Evolutionary conservation across 2,113 vertebrate species (phyloP).

Genomic region (Chionomys nivalis): DNA sequence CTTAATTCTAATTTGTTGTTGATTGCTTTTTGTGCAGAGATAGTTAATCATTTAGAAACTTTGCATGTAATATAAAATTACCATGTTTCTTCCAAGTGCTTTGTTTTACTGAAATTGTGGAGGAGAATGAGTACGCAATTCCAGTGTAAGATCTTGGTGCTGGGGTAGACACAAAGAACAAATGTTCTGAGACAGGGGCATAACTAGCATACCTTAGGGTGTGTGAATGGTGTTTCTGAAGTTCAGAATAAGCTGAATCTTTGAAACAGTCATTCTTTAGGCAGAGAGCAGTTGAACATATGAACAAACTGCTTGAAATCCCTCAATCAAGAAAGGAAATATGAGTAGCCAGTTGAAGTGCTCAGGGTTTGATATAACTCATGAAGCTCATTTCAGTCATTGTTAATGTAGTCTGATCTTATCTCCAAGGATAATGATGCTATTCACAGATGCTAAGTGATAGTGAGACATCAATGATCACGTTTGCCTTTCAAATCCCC

Average conservation of each 20-base stretch:
- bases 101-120: not conserved
- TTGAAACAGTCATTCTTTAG: not conserved
- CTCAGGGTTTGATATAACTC: not conserved
- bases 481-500: not conserved
- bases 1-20: not conserved
- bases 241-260: not conserved
- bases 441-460: not conserved
- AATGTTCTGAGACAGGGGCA: not conserved
- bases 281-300: not conserved
- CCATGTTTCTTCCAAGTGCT: not conserved
- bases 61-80: not conserved
- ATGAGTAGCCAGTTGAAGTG: not conserved
- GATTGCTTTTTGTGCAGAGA: not conserved
- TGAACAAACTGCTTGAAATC: not conserved
- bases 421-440: not conserved
- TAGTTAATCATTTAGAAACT: not conserved
- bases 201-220: fast-evolving
- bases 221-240: not conserved
- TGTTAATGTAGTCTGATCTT: not conserved
- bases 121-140: not conserved
- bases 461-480: not conserved
- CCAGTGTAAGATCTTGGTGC: not conserved
- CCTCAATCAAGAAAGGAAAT: not conserved
- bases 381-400: not conserved
- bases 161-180: not conserved